Base-by-base conservation (phyloP, 2,113 vertebrate species). In the Euleptes europaea region DNA sequence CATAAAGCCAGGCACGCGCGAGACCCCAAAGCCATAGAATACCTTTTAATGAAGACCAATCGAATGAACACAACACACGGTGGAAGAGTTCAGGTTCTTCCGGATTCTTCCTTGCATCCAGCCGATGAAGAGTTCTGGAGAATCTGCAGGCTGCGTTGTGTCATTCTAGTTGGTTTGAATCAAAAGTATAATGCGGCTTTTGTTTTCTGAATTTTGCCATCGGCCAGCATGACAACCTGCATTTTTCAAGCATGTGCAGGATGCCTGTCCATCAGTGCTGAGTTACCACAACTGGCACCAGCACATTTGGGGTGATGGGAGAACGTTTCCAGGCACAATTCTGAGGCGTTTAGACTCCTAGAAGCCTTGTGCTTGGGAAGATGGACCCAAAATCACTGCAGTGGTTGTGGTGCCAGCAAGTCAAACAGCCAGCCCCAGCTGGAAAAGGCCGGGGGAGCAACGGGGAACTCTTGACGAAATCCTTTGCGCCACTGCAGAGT, bases 371-470 rank as follows among this genome's bases (percentile, higher is more conserved):
- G 49, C 12, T 14, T 65, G 23, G 33, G 3, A 65, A 82, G 31
- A 9, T 17, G 31, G 31, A 26, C 76, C 47, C 70, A 10, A 76
- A 79, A 28, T 15, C 47, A n/a, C 15, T 4, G 54, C 21, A 60
- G 31, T 11, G n/a, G n/a, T 44, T n/a, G 40, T 5, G 6, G 28
- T 17, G 14, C 26, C 66, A 77, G 47, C 5, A 86, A 80, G 84
- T 42, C 44, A 85, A 76, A 91, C 1, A 26, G 67, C 76, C 83
- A 33, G 73, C 74, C 60, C 33, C 73, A 84, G 26, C 21, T 21
- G 2, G 86, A 87, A 66, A 63, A 88, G 83, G 21, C 75, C 33
- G 9, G 60, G 60, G 74, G 71, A 69, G 26, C 72, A 66, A 11
- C 19, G 17, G 51, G 42, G 54, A 0, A 78, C 65, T n/a, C 33